A percentile compares a stretch with the other conserved stretches of the same genome.
Conservation (phyloP, 2,888 invertebrate species). For the Listrodromus nycthemerus region DNA sequence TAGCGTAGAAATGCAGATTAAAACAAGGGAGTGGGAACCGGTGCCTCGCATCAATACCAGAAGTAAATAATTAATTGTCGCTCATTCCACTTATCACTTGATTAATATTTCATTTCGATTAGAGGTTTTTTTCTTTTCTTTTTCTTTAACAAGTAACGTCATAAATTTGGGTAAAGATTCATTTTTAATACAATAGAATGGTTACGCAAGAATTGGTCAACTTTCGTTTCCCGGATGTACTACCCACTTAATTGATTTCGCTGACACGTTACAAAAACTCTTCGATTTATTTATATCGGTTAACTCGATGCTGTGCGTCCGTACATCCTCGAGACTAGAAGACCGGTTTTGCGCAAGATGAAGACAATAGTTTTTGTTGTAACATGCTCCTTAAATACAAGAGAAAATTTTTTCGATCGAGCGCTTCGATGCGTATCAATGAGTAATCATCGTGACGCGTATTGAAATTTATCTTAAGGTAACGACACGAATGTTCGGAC, state of each 20-base stretch:
- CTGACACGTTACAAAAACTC: not conserved
- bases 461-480: not conserved
- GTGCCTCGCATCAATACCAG: conserved; percentile 44
- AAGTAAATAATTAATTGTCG: conserved; percentile 27
- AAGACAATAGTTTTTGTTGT: conserved; percentile 1
- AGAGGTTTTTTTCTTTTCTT: conserved; percentile 58
- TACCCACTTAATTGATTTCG: not conserved
- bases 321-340: conserved; percentile 48
- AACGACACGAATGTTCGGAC: not conserved
- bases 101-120: conserved; percentile 60
- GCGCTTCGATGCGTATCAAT: not conserved
- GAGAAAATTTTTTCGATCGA: not conserved
- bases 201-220: not conserved
- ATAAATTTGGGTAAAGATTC: conserved; percentile 69
- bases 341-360: not conserved
- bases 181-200: conserved; percentile 32
- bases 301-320: conserved; percentile 26
- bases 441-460: not conserved
- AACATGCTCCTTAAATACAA: not conserved
- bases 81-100: conserved; percentile 41
- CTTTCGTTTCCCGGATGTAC: conserved; percentile 40
- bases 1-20: conserved; percentile 58
- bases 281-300: not conserved
- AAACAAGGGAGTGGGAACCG: conserved; percentile 34
- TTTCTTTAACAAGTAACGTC: conserved; percentile 73